Evolutionary conservation across 1,140 invertebrate genomes (phyloP), one percentile per base, ranked within the genome.

Genomic region (Drosophila sproati): DNA sequence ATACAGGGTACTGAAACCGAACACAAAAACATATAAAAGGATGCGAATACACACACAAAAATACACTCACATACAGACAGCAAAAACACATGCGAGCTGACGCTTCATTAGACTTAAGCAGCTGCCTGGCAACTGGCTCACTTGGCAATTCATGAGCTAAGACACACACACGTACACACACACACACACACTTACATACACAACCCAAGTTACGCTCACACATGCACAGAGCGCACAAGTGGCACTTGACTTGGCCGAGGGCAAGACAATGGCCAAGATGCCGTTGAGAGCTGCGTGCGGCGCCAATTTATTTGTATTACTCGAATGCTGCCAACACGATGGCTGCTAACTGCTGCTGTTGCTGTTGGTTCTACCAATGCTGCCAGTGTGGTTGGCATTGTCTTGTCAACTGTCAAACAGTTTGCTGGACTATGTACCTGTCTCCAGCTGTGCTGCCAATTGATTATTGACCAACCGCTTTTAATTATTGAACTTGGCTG

Each of bases 271-370:
- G 71, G 77, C 78, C 60, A 55, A 59, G 64, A 45, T 75, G 75
- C 86, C 76, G 60, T 32, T 74, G 54, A 54, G 10, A 86, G 70
- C 82, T 76, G 82, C 82, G 68, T 82, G 83, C 61, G 83, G 79
- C 68, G 76, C 57, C 82, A 86, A 87, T 86, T 82, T 87, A 86
- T 86, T 86, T 86, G 67, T 76, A 87, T 86, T 86, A 86, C 78
- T 55, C 43, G 67, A 71, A 48, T 56, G 39, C 34, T 55, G 59
- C 29, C 45, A 52, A 59, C 47, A 35, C 60, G 41, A 41, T 51
- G 43, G 32, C 35, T 50, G 31, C 3, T 35, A 10, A 6, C 34
- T 41, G 37, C 7, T 12, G 48, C 71, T 63, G 55, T 70, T 47
- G 62, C n/a, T 5, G 47, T 5, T 29, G 7, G 37, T 12, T 8